Base-by-base conservation (phyloP, 2,797 vertebrate species). In the Saxicola maurus region DNA sequence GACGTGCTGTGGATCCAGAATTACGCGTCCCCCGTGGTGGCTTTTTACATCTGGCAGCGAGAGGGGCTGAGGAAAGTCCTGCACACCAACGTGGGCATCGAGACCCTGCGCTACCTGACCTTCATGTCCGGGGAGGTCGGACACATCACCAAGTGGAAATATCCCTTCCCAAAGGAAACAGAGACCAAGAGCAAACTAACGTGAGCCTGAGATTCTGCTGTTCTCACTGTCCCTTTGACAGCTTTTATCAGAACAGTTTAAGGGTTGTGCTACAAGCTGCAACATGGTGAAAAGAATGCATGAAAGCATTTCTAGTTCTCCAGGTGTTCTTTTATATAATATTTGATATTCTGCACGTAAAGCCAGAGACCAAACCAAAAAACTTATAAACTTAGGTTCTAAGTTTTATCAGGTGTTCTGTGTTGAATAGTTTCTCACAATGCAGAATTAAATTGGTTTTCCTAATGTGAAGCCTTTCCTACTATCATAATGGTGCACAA, bases 71-170 rank as follows among this genome's bases (percentile, higher is more conserved):
- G 98, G 94, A 99, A 99, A 75, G 98, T 99, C 23, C 80, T 98
- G 62, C 99, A 99, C 95, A 98, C 98, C 8, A 99, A 99, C 0
- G 98, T 99, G 2, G 99, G 98, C 0, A 98, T 99, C 77, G 99
- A 99, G 95, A 99, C 99, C 2, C 97, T 99, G 95, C 98, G 98
- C 11, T 99, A 99, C 91, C 97, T 99, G 94, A 99, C 99, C 6
- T 99, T 99, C 97, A 99, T 99, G 98, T 99, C 99, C 0, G 99
- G 99, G 73, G 98, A 99, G 93, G 98, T 98, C 19, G 99, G 99
- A 35, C 98, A 98, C 92, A 99, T 99, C 95, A 99, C 99, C 16
- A 99, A 98, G 96, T 99, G 99, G 99, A 99, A 98, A 94, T 99
- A 99, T 52, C 99, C 99, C 0, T 99, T 99, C 89, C 99, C 98